Evolutionary conservation across 1,140 invertebrate genomes (phyloP).

Genomic region (Pantala flavescens): DNA sequence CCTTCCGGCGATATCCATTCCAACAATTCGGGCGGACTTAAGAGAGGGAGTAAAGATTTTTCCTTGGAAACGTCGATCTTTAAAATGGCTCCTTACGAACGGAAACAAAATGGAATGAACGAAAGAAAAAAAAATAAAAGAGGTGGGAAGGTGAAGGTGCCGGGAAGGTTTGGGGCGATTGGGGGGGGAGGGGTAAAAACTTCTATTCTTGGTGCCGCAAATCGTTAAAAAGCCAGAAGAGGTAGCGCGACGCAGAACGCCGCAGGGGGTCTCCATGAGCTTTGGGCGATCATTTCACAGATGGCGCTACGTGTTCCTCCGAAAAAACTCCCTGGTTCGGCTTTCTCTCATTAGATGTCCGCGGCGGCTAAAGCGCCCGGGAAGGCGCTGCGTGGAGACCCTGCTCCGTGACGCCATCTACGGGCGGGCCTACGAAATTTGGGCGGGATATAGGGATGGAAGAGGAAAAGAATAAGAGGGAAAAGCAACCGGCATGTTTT

Average conservation of each 20-base stretch:
- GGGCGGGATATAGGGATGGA: neutral
- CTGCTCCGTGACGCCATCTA: neutral
- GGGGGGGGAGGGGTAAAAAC: neutral
- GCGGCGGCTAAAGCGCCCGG: neutral
- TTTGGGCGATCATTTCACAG: neutral
- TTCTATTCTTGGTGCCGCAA: conserved; percentile 8
- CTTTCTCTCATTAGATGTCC: conserved; percentile 9
- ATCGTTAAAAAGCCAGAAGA: conserved; percentile 1
- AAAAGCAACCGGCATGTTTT: neutral
- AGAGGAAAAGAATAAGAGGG: neutral
- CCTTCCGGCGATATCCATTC: no score
- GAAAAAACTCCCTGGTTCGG: neutral
- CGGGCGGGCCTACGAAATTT: neutral
- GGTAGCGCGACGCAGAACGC: neutral
- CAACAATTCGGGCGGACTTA: no score
- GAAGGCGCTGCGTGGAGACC: neutral
- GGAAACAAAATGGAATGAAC: no score
- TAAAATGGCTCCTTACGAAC: no score
- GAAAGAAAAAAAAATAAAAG: neutral
- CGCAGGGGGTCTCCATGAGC: neutral
- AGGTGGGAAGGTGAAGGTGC: neutral
- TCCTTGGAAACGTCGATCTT: no score
- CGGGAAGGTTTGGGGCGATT: neutral
- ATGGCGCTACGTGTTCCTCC: neutral
- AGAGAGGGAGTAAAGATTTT: no score